phyloP scores from a whole-genome alignment of 2,113 vertebrate species.

The Mungos mungo region DNA sequence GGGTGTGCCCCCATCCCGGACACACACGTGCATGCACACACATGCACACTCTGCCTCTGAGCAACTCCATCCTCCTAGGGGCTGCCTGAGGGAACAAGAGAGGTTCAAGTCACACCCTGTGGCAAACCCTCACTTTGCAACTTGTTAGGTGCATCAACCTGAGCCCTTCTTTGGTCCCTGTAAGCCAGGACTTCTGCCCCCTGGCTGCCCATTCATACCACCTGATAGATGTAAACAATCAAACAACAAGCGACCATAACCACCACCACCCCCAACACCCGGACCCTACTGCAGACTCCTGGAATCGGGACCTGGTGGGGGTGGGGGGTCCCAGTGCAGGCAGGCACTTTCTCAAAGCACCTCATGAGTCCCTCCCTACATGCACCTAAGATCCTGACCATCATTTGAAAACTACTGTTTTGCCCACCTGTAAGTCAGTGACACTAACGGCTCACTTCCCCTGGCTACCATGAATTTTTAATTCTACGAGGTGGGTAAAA shows the following conservation, averaged over 20 bases:
- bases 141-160: background rate
- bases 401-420: background rate
- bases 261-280: too few species aligned
- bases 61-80: background rate
- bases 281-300: background rate
- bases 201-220: background rate
- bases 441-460: background rate
- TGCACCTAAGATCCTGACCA: background rate
- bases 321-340: too few species aligned
- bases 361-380: background rate
- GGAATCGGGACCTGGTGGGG: background rate
- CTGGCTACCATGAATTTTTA: background rate
- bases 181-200: background rate
- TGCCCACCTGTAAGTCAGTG: background rate
- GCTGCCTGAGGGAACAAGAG: background rate
- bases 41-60: background rate
- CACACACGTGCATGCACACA: too few species aligned
- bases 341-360: background rate
- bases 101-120: background rate
- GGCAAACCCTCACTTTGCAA: background rate
- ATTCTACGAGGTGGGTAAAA: background rate
- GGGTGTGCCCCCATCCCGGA: background rate
- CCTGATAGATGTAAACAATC: background rate
- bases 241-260: background rate
- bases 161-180: background rate